These are phyloP conservation scores for Cyphomyrus discorhynchus DNA, from an alignment of 2,113 vertebrate species.

Conservation along the genomic window DNA sequence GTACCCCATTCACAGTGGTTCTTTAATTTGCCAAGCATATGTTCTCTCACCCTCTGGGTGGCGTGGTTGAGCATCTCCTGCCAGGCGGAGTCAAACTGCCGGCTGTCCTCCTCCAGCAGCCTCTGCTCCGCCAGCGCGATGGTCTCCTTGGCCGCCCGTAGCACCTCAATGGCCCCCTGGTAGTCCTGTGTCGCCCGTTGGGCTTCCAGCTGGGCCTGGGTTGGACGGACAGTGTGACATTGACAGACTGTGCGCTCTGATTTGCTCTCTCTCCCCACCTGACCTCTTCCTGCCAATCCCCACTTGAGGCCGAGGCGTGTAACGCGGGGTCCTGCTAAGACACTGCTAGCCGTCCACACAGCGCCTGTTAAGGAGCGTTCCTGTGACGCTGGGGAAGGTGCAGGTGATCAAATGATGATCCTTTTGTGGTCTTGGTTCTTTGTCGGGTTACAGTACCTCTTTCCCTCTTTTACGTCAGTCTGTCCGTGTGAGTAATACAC, in stretches of 20 bases:
- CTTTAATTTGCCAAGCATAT: background rate
- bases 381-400: background rate
- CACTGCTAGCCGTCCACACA: background rate
- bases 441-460: background rate
- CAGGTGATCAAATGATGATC: background rate
- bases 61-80: conserved; percentile 98
- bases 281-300: background rate
- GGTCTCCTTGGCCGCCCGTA: conserved; percentile 90
- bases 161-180: conserved; percentile 87
- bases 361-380: background rate
- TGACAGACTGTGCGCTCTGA: background rate
- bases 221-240: background rate
- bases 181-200: conserved; percentile 93
- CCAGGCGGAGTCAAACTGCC: conserved; percentile 96
- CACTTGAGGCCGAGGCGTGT: background rate
- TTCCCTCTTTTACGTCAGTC: background rate
- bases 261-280: background rate
- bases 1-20: background rate
- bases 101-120: conserved; percentile 85
- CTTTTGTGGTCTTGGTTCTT: background rate
- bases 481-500: background rate
- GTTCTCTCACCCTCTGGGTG: conserved; percentile 75
- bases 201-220: conserved; percentile 83
- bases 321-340: background rate
- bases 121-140: conserved; percentile 87